Evolutionary conservation across 2,113 vertebrate species (phyloP), one percentile per base, ranked within the genome.

Genomic region (Telmatochromis brichardi): DNA sequence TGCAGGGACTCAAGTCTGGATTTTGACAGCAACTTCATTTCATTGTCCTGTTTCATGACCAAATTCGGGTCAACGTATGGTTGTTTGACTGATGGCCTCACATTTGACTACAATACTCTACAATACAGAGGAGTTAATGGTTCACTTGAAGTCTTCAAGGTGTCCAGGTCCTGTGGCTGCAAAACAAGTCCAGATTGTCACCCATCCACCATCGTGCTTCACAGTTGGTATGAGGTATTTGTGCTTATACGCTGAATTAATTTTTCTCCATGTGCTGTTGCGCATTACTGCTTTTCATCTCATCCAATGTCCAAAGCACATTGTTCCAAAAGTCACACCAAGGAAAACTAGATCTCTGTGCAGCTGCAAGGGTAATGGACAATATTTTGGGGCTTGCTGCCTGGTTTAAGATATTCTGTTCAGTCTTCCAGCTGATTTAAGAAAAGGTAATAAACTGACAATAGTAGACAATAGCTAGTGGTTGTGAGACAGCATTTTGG

Each of bases 181-280:
- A 68, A 68, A 68, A 68, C 60, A 68, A 68, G 11, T 0, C 33
- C 33, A 21, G 1, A 37, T 65, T 37, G 19, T 37, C 33, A 65
- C 33, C 33, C 60, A 13, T 37, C 60, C 19, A 37, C 60, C 60
- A 21, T 37, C 0, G 4, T 21, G 1, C 60, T 37, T 37, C 0
- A 2, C 19, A 37, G 6, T 4, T 68, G 63, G 33, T 37, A 13
- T 68, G 33, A 37, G 6, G 19, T 37, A 68, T 68, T 68, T 68
- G 60, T 21, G 19, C 33, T 68, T 21, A 68, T 21, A 37, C 2
- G 11, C 19, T 68, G 33, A 37, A 68, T 68, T 8, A 2, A 8
- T 37, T 65, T n/a, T 21, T 68, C 60, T 13, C 60, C 60, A 37
- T 21, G 19, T 37, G 19, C 33, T 37, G 33, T 21, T 68, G 33